Evolutionary conservation across 1,140 invertebrate genomes (phyloP), one percentile per base, ranked within the genome.

Genomic region (Philotrypesis tridentata): DNA sequence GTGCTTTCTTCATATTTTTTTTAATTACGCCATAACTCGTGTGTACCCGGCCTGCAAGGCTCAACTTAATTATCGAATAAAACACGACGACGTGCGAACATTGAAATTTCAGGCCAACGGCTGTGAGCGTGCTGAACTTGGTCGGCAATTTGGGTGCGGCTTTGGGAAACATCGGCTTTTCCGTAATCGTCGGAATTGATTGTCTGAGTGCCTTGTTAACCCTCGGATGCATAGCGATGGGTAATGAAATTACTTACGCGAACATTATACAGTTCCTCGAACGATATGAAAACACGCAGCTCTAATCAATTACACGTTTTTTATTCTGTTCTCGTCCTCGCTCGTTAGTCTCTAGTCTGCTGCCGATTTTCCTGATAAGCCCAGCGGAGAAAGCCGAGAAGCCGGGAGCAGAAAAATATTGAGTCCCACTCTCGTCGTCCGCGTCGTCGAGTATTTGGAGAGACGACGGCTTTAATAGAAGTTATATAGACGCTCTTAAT

Each of bases 131-230:
- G 33, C 85, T 90, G 27, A 85, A 85, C 55, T 84, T 86, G 61
- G 84, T 87, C n/a, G 91, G 89, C 21, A 91, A 90, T 86, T 68
- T 90, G 21, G 91, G 86, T 0, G 88, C 87, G 25, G 73, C 89
- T 0, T 21, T 88, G 8, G 91, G 91, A 17, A 91, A 91, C 85
- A 67, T 92, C 25, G 79, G 87, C 67, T 91, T 92, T 84, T 87
- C 90, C 33, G 75, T 85, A 6, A 84, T 92, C 27, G 78, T 92
- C 25, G 85, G 82, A 9, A 61, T 85, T 12, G 72, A 88, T 31
- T 90, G 90, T 55, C 12, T 88, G 12, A 79, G 82, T 33, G 86
- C 89, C 7, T 89, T 91, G 82, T 81, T 89, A 48, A 85, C 85
- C 63, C 80, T 92, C 7, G 90, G 91, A 73, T 87, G 83, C 65